Conservation (phyloP, 2,113 vertebrate genomes). For the Microcebus tavaratra region DNA sequence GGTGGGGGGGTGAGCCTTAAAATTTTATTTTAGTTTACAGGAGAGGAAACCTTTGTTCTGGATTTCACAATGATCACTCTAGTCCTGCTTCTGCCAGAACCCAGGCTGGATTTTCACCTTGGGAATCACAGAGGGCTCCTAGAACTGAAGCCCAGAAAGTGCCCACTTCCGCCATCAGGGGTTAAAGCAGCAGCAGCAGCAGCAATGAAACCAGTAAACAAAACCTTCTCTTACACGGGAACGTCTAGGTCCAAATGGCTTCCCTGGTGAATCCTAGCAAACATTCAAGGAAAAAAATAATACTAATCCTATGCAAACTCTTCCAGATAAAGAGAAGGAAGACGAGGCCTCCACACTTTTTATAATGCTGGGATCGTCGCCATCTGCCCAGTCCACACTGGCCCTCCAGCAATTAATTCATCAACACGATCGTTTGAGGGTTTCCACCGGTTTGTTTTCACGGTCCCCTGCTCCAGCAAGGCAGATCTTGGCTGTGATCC, state of each 20-base stretch:
- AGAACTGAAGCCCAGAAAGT: not conserved
- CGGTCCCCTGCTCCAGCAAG: not conserved
- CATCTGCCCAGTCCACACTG: not conserved
- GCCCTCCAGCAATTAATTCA: not conserved
- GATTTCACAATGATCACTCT: not conserved
- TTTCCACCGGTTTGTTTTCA: not conserved
- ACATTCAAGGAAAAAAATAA: not conserved
- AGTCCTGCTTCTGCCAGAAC: not conserved
- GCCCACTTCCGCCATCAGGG: not conserved
- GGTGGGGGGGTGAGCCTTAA: no score
- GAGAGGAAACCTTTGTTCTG: not conserved
- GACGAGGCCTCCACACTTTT: not conserved
- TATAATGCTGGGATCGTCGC: not conserved
- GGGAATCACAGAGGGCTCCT: not conserved
- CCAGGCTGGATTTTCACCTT: not conserved
- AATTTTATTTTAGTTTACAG: no score
- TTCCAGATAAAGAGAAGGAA: not conserved
- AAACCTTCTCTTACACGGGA: not conserved
- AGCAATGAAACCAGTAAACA: not conserved
- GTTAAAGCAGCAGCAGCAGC: no score
- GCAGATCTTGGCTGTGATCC: not conserved
- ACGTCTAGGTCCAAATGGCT: not conserved
- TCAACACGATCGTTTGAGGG: not conserved
- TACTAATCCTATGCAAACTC: not conserved
- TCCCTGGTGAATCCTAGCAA: not conserved